Evolutionary conservation across 2,888 invertebrate genomes (phyloP).

Genomic region (Synanthedon myopaeformis): DNA sequence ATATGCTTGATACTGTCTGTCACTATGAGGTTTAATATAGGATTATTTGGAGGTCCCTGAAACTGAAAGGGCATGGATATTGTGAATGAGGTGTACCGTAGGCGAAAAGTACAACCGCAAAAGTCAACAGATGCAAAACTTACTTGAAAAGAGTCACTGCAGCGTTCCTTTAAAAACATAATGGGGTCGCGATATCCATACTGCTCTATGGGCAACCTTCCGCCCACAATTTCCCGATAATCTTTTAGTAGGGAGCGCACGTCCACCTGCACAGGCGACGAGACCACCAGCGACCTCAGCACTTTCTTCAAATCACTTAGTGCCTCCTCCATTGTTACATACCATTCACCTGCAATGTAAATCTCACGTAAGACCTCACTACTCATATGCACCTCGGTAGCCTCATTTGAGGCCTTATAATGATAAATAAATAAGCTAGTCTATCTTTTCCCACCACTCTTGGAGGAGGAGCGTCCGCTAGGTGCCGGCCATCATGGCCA

Average conservation of each 20-base stretch:
- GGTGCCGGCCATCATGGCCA: no score
- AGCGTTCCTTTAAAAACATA: conserved; percentile 39
- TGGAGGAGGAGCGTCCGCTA: no score
- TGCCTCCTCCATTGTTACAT: conserved; percentile 34
- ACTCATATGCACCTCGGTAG: no score
- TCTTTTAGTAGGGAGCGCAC: conserved; percentile 38
- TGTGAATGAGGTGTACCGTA: no score
- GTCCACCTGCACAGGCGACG: conserved; percentile 43
- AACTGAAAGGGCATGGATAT: conserved; percentile 22
- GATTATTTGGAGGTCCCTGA: conserved; percentile 31
- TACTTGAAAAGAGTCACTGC: conserved; percentile 48
- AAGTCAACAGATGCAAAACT: conserved; percentile 7
- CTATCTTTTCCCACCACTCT: no score
- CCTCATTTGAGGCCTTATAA: no score
- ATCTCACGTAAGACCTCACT: no score
- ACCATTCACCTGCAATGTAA: neutral
- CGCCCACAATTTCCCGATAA: conserved; percentile 43
- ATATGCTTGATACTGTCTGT: conserved; percentile 48
- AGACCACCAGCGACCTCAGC: conserved; percentile 52
- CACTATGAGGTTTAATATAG: conserved; percentile 45
- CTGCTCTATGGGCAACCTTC: conserved; percentile 27
- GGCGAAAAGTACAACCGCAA: no score
- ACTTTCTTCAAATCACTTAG: conserved; percentile 34
- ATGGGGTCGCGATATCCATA: conserved; percentile 39
- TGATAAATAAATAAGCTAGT: no score